These are phyloP conservation scores for Cyclophora punctaria DNA, from an alignment of 2,888 invertebrate species.

Conservation along the genomic window DNA sequence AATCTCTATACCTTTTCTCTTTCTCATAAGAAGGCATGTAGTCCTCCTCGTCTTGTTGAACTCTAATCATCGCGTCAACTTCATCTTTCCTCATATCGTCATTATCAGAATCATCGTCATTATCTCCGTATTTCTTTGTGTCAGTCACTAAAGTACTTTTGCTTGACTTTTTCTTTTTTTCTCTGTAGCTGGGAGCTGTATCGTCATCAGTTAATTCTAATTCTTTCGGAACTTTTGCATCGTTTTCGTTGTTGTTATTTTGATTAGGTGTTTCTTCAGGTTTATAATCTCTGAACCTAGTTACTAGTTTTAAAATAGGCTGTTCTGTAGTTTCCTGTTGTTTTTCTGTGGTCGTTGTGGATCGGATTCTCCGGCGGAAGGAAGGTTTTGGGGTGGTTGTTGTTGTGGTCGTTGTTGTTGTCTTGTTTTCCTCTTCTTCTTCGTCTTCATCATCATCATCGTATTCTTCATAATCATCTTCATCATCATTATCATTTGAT, in stretches of 20 bases:
- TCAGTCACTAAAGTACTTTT: conserved; percentile 65
- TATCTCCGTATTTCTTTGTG: conserved; percentile 55
- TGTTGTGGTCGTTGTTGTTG: conserved; percentile 28
- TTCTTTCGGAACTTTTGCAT: conserved; percentile 11
- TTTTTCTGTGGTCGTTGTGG: conserved; percentile 31
- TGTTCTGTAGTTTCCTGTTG: conserved; percentile 22
- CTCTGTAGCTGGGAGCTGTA: conserved; percentile 43
- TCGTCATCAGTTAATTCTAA: conserved; percentile 8
- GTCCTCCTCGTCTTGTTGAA: conserved; percentile 52
- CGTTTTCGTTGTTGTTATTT: conserved; percentile 1
- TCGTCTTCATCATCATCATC: conserved; percentile 32
- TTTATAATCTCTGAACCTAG: conserved; percentile 45
- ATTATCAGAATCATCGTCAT: conserved; percentile 35
- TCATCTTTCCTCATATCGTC: conserved; percentile 55
- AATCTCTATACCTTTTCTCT: conserved; percentile 24
- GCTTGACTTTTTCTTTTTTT: conserved; percentile 57
- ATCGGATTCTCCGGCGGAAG: conserved; percentile 30
- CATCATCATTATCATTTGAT: conserved; percentile 20
- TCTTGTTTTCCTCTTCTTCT: conserved; percentile 18
- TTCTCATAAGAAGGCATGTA: conserved; percentile 58
- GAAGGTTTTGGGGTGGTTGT: conserved; percentile 38
- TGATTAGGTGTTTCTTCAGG: conserved; percentile 12
- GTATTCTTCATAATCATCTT: conserved; percentile 41
- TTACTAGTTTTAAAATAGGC: conserved; percentile 43
- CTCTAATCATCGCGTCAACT: conserved; percentile 56